phyloP scores from a whole-genome alignment of 35 echinoderm and acorn worm species.

The Lytechinus pictus region DNA sequence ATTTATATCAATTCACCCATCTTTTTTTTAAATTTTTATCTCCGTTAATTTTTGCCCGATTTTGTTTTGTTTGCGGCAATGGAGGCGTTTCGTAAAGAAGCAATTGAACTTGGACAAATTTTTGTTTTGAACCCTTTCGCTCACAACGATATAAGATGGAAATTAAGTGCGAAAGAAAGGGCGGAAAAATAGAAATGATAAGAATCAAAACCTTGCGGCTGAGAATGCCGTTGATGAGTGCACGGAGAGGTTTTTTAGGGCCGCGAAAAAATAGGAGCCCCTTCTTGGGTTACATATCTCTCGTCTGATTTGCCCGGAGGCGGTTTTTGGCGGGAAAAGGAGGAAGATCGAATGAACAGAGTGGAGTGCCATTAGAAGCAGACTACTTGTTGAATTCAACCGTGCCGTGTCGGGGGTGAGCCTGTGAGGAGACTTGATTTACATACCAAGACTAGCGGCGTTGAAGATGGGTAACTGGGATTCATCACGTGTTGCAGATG shows the following conservation, averaged over 20 bases:
- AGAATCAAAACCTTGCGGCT: conserved; percentile 24
- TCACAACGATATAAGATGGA: not conserved
- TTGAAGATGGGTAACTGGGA: not conserved
- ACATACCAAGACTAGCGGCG: not conserved
- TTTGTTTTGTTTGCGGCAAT: conserved; percentile 16
- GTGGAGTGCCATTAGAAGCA: conserved; percentile 41
- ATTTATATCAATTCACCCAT: conserved; percentile 50
- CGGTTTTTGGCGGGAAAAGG: conserved; percentile 24
- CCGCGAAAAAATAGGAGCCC: conserved; percentile 24
- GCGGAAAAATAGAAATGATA: conserved; percentile 20
- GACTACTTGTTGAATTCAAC: conserved; percentile 55
- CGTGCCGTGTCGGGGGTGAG: conserved; percentile 26
- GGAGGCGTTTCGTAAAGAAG: not conserved
- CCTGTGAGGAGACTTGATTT: conserved; percentile 35
- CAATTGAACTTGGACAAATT: conserved; percentile 41
- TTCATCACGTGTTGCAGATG: not conserved
- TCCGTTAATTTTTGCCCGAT: not conserved
- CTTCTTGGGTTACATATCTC: conserved; percentile 54
- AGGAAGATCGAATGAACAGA: conserved; percentile 46
- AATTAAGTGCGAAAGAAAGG: conserved; percentile 12
- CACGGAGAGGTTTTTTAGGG: conserved; percentile 14
- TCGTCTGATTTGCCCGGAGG: conserved; percentile 37
- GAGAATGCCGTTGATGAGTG: conserved; percentile 36
- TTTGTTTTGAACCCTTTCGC: not conserved
- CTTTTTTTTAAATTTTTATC: not conserved